Evolutionary conservation across 2,113 vertebrate genomes (phyloP), one percentile per base, ranked within the genome.

Genomic region (Agapornis roseicollis): DNA sequence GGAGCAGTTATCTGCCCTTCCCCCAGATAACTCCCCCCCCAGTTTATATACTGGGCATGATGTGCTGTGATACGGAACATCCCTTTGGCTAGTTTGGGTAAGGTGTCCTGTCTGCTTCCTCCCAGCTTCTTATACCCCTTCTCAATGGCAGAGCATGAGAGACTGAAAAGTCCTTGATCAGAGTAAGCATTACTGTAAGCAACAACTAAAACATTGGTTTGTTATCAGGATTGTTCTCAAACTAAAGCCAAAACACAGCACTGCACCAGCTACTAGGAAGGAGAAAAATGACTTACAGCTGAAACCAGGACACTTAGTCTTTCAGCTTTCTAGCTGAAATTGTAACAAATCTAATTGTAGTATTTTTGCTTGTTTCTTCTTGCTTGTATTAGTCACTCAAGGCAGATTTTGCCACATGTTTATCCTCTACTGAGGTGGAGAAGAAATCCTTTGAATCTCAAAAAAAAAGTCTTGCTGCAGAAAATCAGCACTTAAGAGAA

Each of bases 401-500:
- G 88, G 97, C 98, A 78, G 98, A 98, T 74, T 94, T 98, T 95
- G 93, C 97, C 52, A 85, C 96, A 3, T 98, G 98, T 90, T 97
- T 99, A 95, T 98, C 96, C 52, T 94, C 97, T 86, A 98, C 97
- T 10, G 94, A 97, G 20, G 94, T 97, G 73, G 98, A 98, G 87
- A 98, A 97, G 88, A 97, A 89, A 25, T 89, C 97, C 66, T 98
- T 98, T 85, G 96, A 98, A 93, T 98, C 97, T 80, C 97, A 97
- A 92, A 98, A 98, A 84, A 97, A 97, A 69, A 97, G 76, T 63
- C 96, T 99, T 86, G 96, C 97, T 63, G 96, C 91, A 60, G 99
- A 99, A 97, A 99, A 99, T 96, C 97, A 98, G 88, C 97, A 97
- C 66, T 96, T 99, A 95, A 98, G 98, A 95, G 97, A 89, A 72